These are phyloP conservation scores for Periparus ater DNA, from an alignment of 2,797 vertebrate genomes.

Conservation along the genomic window DNA sequence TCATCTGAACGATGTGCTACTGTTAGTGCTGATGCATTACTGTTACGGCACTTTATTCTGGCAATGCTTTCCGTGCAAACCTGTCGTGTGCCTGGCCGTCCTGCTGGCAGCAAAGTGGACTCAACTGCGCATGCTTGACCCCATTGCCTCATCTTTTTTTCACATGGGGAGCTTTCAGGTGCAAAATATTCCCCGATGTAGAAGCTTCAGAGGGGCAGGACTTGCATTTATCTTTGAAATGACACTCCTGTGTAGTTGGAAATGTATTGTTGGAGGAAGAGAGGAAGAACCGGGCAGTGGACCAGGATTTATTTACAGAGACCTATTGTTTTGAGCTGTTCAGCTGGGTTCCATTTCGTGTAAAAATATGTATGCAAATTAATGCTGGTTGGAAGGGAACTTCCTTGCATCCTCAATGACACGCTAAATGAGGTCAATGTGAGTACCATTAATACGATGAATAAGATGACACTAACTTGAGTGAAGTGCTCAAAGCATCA, in stretches of 20 bases:
- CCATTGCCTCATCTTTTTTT: neutral
- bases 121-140: neutral
- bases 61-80: neutral
- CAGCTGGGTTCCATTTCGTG: neutral
- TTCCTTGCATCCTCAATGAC: neutral
- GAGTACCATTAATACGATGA: neutral
- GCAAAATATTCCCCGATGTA: neutral
- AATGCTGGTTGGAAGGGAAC: conserved; percentile 14
- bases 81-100: neutral
- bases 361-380: conserved; percentile 23
- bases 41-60: neutral
- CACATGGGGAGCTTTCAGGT: neutral
- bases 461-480: neutral
- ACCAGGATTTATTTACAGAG: neutral
- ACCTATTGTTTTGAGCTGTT: neutral
- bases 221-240: neutral
- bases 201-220: neutral
- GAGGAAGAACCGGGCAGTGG: neutral
- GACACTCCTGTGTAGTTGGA: neutral
- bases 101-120: neutral
- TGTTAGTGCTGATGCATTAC: neutral
- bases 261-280: neutral
- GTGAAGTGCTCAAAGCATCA: neutral
- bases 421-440: conserved; percentile 8
- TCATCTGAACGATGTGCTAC: neutral